phyloP scores from a whole-genome alignment of 2,113 vertebrate species.

The Puntigrus tetrazona region DNA sequence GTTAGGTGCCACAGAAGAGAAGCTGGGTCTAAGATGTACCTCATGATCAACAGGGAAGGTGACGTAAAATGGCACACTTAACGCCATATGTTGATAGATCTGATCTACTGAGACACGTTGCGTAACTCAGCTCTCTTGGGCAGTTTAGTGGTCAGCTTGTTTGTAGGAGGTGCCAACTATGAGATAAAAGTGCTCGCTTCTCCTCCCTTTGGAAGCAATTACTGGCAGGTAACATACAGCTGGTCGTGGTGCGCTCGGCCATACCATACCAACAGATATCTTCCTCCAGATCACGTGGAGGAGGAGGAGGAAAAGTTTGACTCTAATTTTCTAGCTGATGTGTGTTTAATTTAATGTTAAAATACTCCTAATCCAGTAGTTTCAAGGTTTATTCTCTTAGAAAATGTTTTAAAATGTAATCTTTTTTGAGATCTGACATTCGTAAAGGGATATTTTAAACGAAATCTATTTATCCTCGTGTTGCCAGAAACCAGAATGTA shows the following conservation, averaged over 20 bases:
- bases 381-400: not conserved
- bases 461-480: not conserved
- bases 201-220: slow-evolving; percentile 64
- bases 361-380: not conserved
- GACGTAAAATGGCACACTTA: slow-evolving; percentile 27
- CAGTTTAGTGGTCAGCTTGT: slow-evolving; percentile 26
- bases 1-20: slow-evolving; percentile 66
- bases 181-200: slow-evolving; percentile 24
- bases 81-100: slow-evolving; percentile 4
- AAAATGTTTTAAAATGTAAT: not conserved
- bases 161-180: slow-evolving; percentile 5
- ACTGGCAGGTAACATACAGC: slow-evolving; percentile 49
- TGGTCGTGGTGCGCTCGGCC: slow-evolving; percentile 30
- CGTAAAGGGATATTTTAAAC: not conserved
- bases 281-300: not conserved
- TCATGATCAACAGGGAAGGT: slow-evolving; percentile 43
- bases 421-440: not conserved
- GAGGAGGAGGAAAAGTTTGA: not conserved
- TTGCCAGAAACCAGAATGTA: not conserved
- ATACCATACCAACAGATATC: slow-evolving; percentile 3
- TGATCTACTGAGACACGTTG: not conserved
- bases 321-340: not conserved
- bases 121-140: not conserved
- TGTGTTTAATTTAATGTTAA: not conserved
- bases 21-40: slow-evolving; percentile 55